phyloP scores from a whole-genome alignment of 1,140 invertebrate species.

The Cydia strobilella region DNA sequence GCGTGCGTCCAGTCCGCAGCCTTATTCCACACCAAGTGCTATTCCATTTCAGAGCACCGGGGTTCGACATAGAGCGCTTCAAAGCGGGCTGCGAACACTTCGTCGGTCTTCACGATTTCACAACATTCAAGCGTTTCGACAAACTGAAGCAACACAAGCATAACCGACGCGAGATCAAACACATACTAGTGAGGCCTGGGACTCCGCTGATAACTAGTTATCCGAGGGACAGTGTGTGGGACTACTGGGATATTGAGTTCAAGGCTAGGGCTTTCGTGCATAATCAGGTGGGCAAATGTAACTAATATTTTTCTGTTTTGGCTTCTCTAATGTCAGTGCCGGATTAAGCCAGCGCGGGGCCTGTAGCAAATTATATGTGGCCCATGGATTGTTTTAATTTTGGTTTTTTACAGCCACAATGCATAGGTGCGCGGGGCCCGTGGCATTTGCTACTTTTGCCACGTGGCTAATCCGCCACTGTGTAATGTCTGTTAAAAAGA shows the following conservation, averaged over 20 bases:
- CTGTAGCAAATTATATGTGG: no score
- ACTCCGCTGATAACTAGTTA: conserved; percentile 66
- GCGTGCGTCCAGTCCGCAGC: no score
- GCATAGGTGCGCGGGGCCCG: no score
- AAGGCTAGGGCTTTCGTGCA: conserved; percentile 85
- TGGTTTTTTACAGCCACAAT: no score
- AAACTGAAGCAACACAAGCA: conserved; percentile 69
- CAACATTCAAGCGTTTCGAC: conserved; percentile 81
- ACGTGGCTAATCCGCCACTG: no score
- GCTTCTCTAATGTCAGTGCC: no score
- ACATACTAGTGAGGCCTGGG: conserved; percentile 76
- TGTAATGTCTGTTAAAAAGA: no score
- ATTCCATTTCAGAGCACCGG: conserved; percentile 68
- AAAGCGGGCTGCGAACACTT: conserved; percentile 81
- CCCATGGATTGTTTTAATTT: no score
- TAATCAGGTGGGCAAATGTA: conserved; percentile 83
- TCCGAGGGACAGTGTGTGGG: conserved; percentile 68
- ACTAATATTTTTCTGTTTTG: background rate
- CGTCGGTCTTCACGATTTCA: conserved; percentile 85
- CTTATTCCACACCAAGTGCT: background rate
- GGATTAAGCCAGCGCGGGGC: no score
- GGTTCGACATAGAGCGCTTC: conserved; percentile 82
- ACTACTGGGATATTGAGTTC: conserved; percentile 84
- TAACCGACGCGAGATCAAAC: conserved; percentile 76
- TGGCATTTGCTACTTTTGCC: no score